Percentiles rank a stretch among this genome's conserved stretches.
Conservation (phyloP, 1,140 invertebrate species). For the Rhysida immarginata region DNA sequence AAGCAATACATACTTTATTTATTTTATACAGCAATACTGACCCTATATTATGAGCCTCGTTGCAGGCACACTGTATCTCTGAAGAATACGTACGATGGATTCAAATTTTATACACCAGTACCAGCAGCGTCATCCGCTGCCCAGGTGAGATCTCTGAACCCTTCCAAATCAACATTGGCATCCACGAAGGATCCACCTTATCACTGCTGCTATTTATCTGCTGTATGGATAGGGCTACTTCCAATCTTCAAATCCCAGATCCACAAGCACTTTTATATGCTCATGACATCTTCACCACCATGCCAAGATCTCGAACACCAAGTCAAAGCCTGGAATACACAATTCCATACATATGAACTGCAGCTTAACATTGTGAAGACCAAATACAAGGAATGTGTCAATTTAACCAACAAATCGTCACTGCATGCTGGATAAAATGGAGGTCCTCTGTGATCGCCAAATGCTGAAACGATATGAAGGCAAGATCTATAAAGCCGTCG, state of each 20-base stretch:
- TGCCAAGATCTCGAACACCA: neutral
- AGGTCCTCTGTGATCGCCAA: neutral
- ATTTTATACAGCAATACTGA: too few relatives aligned
- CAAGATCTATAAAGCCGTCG: neutral
- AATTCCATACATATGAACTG: neutral
- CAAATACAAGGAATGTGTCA: neutral
- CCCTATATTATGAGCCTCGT: too few relatives aligned
- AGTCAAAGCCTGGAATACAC: neutral
- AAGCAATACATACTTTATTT: too few relatives aligned
- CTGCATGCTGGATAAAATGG: neutral
- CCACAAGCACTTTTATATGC: neutral
- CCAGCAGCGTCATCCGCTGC: neutral
- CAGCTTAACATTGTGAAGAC: neutral
- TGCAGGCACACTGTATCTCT: neutral
- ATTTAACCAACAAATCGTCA: neutral
- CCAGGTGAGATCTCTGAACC: neutral
- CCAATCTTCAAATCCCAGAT: neutral
- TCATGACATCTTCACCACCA: neutral
- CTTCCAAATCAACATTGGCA: neutral
- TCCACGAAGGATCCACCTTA: neutral
- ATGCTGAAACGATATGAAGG: neutral
- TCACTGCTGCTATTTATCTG: neutral
- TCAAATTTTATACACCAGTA: neutral
- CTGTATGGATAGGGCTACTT: neutral
- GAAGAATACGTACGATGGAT: neutral